These are phyloP conservation scores for Polypedilum pembai DNA, from an alignment of 1,140 invertebrate genomes.

Conservation along the genomic window DNA sequence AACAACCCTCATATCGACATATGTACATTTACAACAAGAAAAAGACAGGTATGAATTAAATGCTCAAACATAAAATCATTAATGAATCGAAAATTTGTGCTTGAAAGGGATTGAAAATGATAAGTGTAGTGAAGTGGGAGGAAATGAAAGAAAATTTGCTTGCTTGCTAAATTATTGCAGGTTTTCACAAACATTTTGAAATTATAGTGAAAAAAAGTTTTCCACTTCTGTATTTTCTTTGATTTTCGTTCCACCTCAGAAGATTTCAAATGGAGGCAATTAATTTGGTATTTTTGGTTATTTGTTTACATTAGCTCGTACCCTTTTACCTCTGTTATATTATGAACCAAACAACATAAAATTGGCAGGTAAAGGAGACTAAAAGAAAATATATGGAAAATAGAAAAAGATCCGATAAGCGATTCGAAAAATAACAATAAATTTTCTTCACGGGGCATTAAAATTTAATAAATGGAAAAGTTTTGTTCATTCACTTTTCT, in stretches of 20 bases:
- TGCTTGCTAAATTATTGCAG: background rate
- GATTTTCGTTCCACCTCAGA: background rate
- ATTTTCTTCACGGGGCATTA: conserved; percentile 1
- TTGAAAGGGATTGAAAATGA: background rate
- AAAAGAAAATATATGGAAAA: background rate
- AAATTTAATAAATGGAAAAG: conserved; percentile 14
- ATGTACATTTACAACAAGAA: background rate
- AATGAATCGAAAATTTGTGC: conserved; percentile 5
- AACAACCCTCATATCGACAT: no score
- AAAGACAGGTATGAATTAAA: background rate
- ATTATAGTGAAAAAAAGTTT: no score
- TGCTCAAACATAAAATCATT: background rate
- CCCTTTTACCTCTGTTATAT: background rate
- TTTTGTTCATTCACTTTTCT: background rate
- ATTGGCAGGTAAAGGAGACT: background rate
- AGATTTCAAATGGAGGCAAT: conserved; percentile 1
- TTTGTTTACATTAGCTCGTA: background rate
- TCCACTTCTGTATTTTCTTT: no score
- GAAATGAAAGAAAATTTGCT: background rate
- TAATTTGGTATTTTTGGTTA: conserved; percentile 18
- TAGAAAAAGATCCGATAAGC: conserved; percentile 12
- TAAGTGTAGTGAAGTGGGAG: background rate
- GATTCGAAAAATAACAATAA: conserved; percentile 14
- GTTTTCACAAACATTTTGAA: background rate
- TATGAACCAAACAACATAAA: background rate